Evolutionary conservation across 2,797 vertebrate genomes (phyloP), one percentile per base, ranked within the genome.

Genomic region (Hirundo rustica): DNA sequence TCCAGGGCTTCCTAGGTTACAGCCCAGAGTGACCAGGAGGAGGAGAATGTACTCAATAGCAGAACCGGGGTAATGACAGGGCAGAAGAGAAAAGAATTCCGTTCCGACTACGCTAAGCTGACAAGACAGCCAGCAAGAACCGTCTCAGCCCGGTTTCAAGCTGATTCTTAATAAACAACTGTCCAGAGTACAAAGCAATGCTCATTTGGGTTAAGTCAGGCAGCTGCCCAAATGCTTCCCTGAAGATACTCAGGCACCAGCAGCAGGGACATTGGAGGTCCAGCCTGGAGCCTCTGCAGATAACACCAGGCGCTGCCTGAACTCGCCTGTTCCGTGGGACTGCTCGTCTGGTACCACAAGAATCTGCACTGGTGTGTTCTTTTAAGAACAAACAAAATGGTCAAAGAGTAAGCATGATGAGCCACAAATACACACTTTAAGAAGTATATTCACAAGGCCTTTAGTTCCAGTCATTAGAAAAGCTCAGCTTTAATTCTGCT

Each of bases 401-500:
- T 60, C 57, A 70, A 72, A 75, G 47, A 80, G 11, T 13, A 61
- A 55, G 40, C 19, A 45, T 15, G 48, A 78, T 53, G 83, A 85
- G 34, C 65, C 48, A 89, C 22, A 67, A 60, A 47, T 16, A 42
- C 0, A 13, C 32, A 51, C 65, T 91, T 86, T 5, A 77, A 89
- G 86, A 86, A 76, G 48, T 47, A 61, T 74, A 89, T 92, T 93
- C 91, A 86, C 16, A 75, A 94, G 55, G 86, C 36, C 53, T 89
- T 85, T 91, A 89, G 85, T 95, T 94, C 89, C 92, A 94, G 42
- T 85, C 77, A 86, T 83, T 94, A 92, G 88, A 95, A 97, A 96
- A 92, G 76, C 66, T 78, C 29, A 6, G 84, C 89, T 95, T 96
- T 86, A 96, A 95, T 97, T 97, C 95, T 97, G 96, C 96, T 97